Conservation (phyloP, 2,888 invertebrate species). For the Ischnus inquisitorius region DNA sequence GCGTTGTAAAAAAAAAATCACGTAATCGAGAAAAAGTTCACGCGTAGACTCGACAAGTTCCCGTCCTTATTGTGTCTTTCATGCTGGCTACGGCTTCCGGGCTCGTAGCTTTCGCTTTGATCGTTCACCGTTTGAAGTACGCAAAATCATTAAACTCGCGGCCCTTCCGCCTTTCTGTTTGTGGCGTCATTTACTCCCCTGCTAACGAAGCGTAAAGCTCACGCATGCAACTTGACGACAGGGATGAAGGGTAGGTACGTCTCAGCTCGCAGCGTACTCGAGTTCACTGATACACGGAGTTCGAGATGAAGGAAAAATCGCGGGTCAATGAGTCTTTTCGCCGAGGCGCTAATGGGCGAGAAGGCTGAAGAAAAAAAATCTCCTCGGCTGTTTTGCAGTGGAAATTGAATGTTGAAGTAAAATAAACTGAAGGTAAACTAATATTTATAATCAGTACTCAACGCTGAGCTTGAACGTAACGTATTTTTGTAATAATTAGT, state of each 20-base stretch:
- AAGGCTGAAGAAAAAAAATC: background rate
- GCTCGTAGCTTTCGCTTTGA: background rate
- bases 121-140: background rate
- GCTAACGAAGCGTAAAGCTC: constrained; percentile 24
- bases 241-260: background rate
- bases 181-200: constrained; percentile 14
- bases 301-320: background rate
- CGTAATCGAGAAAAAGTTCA: background rate
- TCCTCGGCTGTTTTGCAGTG: background rate
- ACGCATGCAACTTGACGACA: constrained; percentile 9
- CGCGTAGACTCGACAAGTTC: background rate
- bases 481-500: no score
- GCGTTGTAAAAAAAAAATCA: no score
- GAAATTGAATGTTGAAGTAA: background rate
- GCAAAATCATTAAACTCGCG: constrained; percentile 16
- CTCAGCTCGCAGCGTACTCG: background rate
- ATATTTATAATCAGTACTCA: no score
- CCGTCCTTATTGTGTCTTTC: background rate
- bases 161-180: background rate
- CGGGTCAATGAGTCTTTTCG: constrained; percentile 2
- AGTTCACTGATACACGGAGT: background rate
- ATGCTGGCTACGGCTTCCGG: background rate
- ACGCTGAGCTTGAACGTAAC: no score
- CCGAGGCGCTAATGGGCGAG: background rate
- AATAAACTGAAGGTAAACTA: background rate